phyloP scores from a whole-genome alignment of 2,797 vertebrate genomes.

The Austrolebias charrua region DNA sequence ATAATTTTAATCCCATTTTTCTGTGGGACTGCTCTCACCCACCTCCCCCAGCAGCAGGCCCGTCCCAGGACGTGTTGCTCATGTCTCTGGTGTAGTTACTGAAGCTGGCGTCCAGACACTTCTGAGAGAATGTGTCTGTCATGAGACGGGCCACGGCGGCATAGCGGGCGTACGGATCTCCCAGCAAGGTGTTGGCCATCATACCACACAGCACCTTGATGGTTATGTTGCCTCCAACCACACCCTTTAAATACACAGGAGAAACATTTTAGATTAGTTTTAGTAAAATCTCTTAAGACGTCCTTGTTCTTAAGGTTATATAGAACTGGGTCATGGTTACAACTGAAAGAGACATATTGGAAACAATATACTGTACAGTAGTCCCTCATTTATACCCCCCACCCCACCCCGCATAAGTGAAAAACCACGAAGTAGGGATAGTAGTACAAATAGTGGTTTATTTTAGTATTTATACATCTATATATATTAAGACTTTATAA shows the following conservation, averaged over 20 bases:
- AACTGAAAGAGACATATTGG: no score
- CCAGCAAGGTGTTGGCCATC: conserved; percentile 67
- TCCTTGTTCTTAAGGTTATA: no score
- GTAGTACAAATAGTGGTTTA: no score
- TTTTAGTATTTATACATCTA: no score
- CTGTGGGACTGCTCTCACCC: conserved; percentile 16
- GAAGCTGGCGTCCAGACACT: conserved; percentile 67
- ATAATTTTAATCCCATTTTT: background rate
- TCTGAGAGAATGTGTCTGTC: conserved; percentile 50
- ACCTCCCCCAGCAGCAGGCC: conserved; percentile 70
- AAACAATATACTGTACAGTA: no score
- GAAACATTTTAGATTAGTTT: no score
- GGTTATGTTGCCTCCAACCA: conserved; percentile 71
- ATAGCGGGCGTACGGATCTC: conserved; percentile 62
- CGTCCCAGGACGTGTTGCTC: conserved; percentile 73
- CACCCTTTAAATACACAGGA: conserved; percentile 47
- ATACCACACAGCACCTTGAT: conserved; percentile 72
- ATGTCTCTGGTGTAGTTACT: conserved; percentile 64
- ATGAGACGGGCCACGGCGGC: conserved; percentile 56
- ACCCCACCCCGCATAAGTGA: no score
- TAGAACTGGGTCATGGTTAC: no score
- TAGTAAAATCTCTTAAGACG: no score
- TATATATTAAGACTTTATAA: no score
- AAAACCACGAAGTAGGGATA: no score
- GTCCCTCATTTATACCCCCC: no score